Evolutionary conservation across 2,113 vertebrate genomes (phyloP).

Genomic region (Cervus canadensis): DNA sequence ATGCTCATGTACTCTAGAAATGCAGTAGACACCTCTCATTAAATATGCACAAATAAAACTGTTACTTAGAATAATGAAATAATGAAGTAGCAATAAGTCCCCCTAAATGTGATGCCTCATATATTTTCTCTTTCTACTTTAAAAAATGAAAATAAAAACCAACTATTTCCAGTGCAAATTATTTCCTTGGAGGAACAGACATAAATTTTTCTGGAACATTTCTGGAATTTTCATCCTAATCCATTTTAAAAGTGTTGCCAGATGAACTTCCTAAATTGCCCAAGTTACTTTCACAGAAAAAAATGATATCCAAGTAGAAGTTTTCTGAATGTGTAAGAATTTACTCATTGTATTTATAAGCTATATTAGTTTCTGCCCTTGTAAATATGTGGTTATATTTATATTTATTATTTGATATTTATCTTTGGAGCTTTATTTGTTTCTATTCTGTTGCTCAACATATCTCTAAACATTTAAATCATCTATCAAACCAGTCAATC

Average conservation of each 20-base stretch:
- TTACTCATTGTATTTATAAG: not conserved
- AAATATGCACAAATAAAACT: not conserved
- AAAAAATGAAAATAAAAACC: not conserved
- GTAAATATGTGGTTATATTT: not conserved
- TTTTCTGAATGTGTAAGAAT: not conserved
- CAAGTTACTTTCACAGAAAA: not conserved
- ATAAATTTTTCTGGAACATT: not conserved
- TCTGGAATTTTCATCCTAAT: not conserved
- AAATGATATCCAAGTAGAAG: not conserved
- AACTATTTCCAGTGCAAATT: not conserved
- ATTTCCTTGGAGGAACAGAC: not conserved
- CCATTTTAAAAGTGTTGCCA: not conserved
- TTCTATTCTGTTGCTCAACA: not conserved
- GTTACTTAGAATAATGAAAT: not conserved
- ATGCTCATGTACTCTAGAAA: not conserved
- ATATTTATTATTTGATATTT: not conserved
- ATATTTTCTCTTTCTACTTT: not conserved
- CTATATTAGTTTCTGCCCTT: not conserved
- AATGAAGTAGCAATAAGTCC: not conserved
- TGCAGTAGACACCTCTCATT: not conserved
- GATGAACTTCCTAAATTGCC: not conserved
- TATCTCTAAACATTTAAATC: conserved; percentile 8
- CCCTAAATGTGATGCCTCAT: not conserved
- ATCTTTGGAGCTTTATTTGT: not conserved
- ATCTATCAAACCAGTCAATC: not conserved